These are phyloP conservation scores for Vanacampus margaritifer DNA, from an alignment of 2,113 vertebrate genomes.

Conservation along the genomic window DNA sequence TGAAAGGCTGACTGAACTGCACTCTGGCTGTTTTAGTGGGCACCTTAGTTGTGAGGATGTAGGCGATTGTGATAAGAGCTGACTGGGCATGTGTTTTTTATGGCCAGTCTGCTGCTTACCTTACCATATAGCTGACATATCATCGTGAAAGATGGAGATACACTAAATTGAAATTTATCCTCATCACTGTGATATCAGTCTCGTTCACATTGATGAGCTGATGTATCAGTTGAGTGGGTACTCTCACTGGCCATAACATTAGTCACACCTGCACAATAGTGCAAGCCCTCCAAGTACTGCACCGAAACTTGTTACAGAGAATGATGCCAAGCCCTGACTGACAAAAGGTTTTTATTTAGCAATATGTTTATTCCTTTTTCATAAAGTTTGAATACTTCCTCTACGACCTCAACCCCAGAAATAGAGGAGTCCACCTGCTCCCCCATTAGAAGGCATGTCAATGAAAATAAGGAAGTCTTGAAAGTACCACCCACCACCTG, in stretches of 20 bases:
- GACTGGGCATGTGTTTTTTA: neutral
- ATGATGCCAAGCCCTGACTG: no score
- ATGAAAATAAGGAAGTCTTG: no score
- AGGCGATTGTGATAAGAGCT: neutral
- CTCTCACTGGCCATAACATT: neutral
- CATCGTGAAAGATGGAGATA: neutral
- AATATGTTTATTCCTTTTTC: no score
- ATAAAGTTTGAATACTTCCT: no score
- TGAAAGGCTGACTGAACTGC: neutral
- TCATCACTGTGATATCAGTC: neutral
- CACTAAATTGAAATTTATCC: neutral
- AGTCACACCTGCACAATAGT: neutral
- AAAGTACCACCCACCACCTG: no score
- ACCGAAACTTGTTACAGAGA: neutral
- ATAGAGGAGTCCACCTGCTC: no score
- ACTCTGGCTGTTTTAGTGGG: neutral
- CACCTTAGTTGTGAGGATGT: neutral
- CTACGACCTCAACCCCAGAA: no score
- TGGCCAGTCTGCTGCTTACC: neutral
- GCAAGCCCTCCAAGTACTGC: neutral
- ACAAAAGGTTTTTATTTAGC: neutral
- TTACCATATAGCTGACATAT: neutral
- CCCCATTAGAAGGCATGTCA: no score
- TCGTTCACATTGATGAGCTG: no score
- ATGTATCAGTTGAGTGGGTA: no score